Conservation (phyloP, 2,797 vertebrate species). For the Melanotaenia nigrans region DNA sequence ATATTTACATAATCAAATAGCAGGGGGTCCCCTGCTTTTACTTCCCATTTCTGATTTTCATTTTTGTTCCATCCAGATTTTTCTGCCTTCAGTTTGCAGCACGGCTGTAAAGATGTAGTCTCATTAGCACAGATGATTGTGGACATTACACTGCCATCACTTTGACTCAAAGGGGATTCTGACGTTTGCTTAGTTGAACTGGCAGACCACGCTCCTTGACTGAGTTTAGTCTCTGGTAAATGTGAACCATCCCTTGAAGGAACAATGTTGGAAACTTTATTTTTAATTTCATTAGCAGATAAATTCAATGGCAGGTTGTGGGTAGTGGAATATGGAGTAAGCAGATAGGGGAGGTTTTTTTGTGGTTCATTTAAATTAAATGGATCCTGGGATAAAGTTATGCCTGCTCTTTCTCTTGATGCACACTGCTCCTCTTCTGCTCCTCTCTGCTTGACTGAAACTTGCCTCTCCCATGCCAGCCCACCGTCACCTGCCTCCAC, state of each 20-base stretch:
- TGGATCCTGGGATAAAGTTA: conserved; percentile 29
- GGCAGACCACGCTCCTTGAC: conserved; percentile 26
- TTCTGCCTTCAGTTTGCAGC: conserved; percentile 20
- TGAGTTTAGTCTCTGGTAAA: conserved; percentile 19
- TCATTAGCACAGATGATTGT: conserved; percentile 27
- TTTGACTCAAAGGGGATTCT: conserved; percentile 16
- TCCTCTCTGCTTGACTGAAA: conserved; percentile 54
- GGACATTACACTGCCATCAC: conserved; percentile 11
- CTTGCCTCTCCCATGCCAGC: conserved; percentile 45
- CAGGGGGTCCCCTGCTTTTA: neutral
- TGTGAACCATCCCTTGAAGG: conserved; percentile 20
- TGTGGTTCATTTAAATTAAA: conserved; percentile 36
- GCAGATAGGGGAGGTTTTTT: conserved; percentile 21
- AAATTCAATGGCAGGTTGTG: conserved; percentile 25
- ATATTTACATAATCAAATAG: conserved; percentile 12
- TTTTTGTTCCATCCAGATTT: conserved; percentile 27
- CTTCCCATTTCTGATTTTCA: conserved; percentile 13
- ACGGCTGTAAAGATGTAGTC: conserved; percentile 38
- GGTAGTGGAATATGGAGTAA: conserved; percentile 15
- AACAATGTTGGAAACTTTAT: neutral
- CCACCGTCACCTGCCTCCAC: conserved; percentile 55
- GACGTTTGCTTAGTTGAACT: conserved; percentile 5
- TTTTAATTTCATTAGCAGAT: conserved; percentile 26
- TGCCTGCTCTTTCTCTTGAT: conserved; percentile 30
- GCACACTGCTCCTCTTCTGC: conserved; percentile 68